Base-by-base conservation (phyloP, 64 coral and sea anemone genomes). In the Actinia tenebrosa region DNA sequence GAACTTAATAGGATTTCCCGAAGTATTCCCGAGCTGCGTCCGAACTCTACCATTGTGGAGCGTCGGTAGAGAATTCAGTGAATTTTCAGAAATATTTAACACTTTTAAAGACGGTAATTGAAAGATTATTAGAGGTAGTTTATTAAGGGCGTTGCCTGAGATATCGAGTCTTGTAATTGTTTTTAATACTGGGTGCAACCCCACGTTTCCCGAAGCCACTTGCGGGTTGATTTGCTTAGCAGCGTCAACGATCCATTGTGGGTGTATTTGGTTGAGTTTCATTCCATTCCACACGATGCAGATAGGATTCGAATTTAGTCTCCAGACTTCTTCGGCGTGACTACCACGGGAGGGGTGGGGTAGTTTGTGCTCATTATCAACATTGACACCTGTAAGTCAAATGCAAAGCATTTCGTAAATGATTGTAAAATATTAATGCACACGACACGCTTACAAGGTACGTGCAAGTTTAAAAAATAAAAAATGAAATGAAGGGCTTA, bases 131-230 rank as follows among this genome's bases (percentile, higher is more conserved):
- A 93, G 62, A 0, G 94, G 94, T 14, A 97, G 37, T 58, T 93
- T 97, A 71, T 56, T 60, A 10, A 97, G 88, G 8, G 89, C 88
- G 54, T 97, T 97, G 0, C 50, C 71, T 46, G 94, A 97, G n/a
- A 97, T 79, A 86, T 97, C 94, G 45, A 97, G 84, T 56, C 91
- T 60, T 18, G 94, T 97, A 20, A 97, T 90, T 2, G 94, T 97
- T 62, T 92, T 90, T 17, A 97, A 90, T 4, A 89, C 91, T 6
- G 94, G 94, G 20, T 93, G 94, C 14, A 88, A 82, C 26, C 71
- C 54, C 16, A 86, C 83, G 53, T 45, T 84, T 7, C 91, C 80
- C 26, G 22, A 23, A 78, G 87, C 94, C 53, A 88, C 68, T 5
- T 91, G 89, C 16, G 94, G 94, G 80, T 97, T 97, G 20, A 97